Base-by-base conservation (phyloP, 2,113 vertebrate species). In the Dipodomys merriami region DNA sequence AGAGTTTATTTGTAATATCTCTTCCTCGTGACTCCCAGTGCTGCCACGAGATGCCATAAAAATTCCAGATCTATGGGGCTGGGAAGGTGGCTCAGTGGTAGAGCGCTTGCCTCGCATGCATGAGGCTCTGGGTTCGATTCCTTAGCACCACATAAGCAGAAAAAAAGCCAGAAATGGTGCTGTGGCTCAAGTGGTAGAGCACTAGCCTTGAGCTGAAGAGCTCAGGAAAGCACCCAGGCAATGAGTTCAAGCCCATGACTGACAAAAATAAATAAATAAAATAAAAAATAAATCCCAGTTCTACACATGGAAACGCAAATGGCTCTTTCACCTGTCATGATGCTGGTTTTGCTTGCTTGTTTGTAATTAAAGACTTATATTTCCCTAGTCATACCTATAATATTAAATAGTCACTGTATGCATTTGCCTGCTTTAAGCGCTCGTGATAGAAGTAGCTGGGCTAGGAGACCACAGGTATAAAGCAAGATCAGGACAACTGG, bases 1-100 rank as follows among this genome's bases (percentile, higher is more conserved):
- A 94, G 88, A 94, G 88, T 57, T 86, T 86, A 95, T 91, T 76
- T 39, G 5, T 39, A 39, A 39, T 39, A 81, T 91, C 73, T 82
- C 92, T 91, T 95, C 49, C 57, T 83, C 57, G 62, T 81, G 67
- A 53, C 71, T 82, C 91, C 60, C 62, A 65, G 16, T 0, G 16
- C 29, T 72, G 79, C 88, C 91, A 72, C 79, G 39, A 81, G 92
- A 78, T 85, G 81, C 71, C 49, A 49, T 49, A 49, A 49, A 49
- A 49, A 49, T 35, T 35, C 35, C 35, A 39, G 39, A 39, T 39
- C 39, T 39, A 39, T 39, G 5, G 39, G 39, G 39, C 39, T 39
- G 39, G 39, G 39, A 39, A 39, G 39, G 39, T 39, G 39, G 39
- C 39, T 39, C 39, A 39, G 39, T 39, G 39, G 39, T 39, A 39